Evolutionary conservation across 2,113 vertebrate species (phyloP).

Genomic region (Diglossa brunneiventris): DNA sequence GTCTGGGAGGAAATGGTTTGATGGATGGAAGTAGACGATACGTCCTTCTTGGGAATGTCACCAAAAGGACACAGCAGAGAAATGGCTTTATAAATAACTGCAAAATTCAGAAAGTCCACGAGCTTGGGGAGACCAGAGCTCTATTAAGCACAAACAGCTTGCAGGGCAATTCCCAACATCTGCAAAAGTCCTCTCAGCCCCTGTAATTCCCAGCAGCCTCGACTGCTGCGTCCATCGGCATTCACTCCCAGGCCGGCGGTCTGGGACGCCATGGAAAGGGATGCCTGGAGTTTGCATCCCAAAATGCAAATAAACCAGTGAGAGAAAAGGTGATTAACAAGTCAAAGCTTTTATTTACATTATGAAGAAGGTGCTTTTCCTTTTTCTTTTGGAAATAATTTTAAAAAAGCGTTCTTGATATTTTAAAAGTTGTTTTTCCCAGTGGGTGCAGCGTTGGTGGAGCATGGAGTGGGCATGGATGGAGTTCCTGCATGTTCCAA

Average conservation of each 20-base stretch:
- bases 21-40: background rate
- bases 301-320: accelerated
- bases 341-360: background rate
- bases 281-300: too few species aligned
- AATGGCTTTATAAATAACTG: background rate
- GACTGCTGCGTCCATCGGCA: background rate
- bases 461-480: accelerated
- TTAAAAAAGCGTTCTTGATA: accelerated
- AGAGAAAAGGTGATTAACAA: background rate
- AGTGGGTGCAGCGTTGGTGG: accelerated
- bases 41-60: background rate
- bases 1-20: background rate
- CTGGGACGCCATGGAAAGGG: background rate
- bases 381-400: background rate
- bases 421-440: background rate
- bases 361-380: accelerated
- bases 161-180: background rate
- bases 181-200: background rate
- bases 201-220: background rate
- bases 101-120: background rate
- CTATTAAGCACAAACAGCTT: background rate
- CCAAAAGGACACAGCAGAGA: background rate
- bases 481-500: background rate
- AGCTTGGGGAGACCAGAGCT: background rate
- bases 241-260: accelerated